A percentile compares a stretch with the other conserved stretches of the same genome.
Conservation (phyloP, 1,140 invertebrate genomes). For the Drosophila insularis region DNA sequence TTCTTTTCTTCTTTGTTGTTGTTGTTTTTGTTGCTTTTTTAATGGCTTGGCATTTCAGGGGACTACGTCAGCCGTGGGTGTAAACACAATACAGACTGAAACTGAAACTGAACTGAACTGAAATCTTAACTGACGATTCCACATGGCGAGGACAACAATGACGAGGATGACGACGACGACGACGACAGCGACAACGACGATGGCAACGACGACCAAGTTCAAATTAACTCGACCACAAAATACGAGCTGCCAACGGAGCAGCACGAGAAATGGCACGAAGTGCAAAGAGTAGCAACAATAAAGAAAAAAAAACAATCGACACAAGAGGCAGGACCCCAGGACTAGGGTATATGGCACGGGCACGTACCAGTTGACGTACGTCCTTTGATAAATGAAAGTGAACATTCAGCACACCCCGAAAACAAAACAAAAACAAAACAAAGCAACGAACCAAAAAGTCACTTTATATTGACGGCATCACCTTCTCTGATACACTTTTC, state of each 20-base stretch:
- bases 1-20: slow-evolving; percentile 11
- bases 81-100: slow-evolving; percentile 82
- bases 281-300: neutral
- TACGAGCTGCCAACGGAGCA: slow-evolving; percentile 42
- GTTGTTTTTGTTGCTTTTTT: slow-evolving; percentile 28
- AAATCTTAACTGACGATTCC: slow-evolving; percentile 39
- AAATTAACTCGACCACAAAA: slow-evolving; percentile 74
- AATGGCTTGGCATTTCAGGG: slow-evolving; percentile 55
- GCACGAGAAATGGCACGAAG: slow-evolving; percentile 1
- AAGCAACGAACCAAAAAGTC: neutral
- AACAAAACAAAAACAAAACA: neutral
- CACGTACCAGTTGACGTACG: slow-evolving; percentile 10
- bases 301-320: slow-evolving; percentile 8
- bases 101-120: slow-evolving; percentile 57
- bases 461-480: neutral
- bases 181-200: slow-evolving; percentile 19
- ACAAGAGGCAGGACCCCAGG: slow-evolving; percentile 10
- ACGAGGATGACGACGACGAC: slow-evolving; percentile 23
- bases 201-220: slow-evolving; percentile 50
- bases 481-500: neutral
- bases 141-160: slow-evolving; percentile 25
- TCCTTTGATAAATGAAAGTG: slow-evolving; percentile 12
- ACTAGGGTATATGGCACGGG: neutral
- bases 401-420: slow-evolving; percentile 5
- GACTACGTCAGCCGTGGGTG: slow-evolving; percentile 81